Evolutionary conservation across 2,113 vertebrate species (phyloP).

Genomic region (Leptodactylus fuscus): DNA sequence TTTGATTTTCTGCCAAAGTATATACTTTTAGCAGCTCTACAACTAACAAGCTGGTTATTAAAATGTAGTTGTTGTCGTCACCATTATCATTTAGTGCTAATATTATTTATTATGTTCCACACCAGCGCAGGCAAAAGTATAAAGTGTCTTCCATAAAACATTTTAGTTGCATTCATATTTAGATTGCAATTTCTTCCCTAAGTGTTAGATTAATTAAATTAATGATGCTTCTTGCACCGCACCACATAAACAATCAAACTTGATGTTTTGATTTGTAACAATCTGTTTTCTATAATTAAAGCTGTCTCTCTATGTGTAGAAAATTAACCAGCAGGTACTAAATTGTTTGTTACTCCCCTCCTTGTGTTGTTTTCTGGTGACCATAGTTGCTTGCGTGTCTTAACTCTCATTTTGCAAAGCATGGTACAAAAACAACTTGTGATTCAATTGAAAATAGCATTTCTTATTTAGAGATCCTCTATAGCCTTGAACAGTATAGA

Average conservation of each 20-base stretch:
- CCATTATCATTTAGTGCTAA: slow-evolving; percentile 12
- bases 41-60: slow-evolving; percentile 31
- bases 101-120: slow-evolving; percentile 11
- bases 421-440: not conserved
- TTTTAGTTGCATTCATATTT: slow-evolving; percentile 43
- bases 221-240: slow-evolving; percentile 52
- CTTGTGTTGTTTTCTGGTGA: slow-evolving; percentile 13
- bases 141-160: slow-evolving; percentile 35
- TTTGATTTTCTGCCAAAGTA: slow-evolving; percentile 33
- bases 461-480: no score
- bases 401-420: not conserved
- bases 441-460: not conserved
- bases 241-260: slow-evolving; percentile 57
- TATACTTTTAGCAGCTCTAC: not conserved
- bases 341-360: slow-evolving; percentile 21
- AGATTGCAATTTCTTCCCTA: slow-evolving; percentile 22
- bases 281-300: slow-evolving; percentile 59
- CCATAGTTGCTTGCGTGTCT: not conserved
- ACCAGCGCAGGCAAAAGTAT: slow-evolving; percentile 2
- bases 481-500: no score
- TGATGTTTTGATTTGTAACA: slow-evolving; percentile 56
- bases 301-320: slow-evolving; percentile 22
- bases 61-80: slow-evolving; percentile 14
- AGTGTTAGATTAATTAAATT: slow-evolving; percentile 58
- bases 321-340: slow-evolving; percentile 35